These are phyloP conservation scores for Tenebrio molitor DNA, from an alignment of 1,140 invertebrate species.

Conservation along the genomic window DNA sequence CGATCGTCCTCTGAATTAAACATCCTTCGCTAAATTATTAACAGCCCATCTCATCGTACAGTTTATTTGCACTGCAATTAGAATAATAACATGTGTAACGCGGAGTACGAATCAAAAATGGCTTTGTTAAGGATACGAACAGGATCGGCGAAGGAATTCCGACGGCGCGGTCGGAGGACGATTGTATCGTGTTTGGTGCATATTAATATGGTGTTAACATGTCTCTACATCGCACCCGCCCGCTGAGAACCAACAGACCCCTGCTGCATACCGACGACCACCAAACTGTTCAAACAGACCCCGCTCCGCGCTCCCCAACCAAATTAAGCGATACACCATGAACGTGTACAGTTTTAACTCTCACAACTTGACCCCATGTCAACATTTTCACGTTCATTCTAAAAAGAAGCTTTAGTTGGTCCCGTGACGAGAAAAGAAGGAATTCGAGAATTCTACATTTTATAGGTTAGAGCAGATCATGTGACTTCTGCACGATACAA, in stretches of 20 bases:
- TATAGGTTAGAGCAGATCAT: too few relatives aligned
- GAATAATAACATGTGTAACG: conserved; percentile 18
- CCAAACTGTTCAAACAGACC: conserved; percentile 42
- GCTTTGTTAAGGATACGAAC: not conserved
- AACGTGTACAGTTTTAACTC: too few relatives aligned
- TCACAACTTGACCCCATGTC: too few relatives aligned
- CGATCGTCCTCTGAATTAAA: conserved; percentile 50
- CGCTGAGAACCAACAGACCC: conserved; percentile 44
- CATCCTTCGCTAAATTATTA: conserved; percentile 43
- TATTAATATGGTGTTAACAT: conserved; percentile 57
- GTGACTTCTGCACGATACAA: too few relatives aligned
- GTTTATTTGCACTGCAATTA: conserved; percentile 34
- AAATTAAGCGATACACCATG: too few relatives aligned
- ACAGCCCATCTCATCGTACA: not conserved
- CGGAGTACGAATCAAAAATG: not conserved
- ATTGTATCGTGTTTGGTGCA: conserved; percentile 50
- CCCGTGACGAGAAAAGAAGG: too few relatives aligned
- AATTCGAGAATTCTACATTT: too few relatives aligned
- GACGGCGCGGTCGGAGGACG: conserved; percentile 43
- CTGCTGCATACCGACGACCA: conserved; percentile 44
- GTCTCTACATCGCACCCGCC: conserved; percentile 51
- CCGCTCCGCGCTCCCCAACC: not conserved
- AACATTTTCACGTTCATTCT: too few relatives aligned
- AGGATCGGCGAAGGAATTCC: conserved; percentile 32
- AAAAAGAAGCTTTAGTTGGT: too few relatives aligned